These are phyloP conservation scores for Idaea biselata DNA, from an alignment of 2,888 invertebrate genomes.

Conservation along the genomic window DNA sequence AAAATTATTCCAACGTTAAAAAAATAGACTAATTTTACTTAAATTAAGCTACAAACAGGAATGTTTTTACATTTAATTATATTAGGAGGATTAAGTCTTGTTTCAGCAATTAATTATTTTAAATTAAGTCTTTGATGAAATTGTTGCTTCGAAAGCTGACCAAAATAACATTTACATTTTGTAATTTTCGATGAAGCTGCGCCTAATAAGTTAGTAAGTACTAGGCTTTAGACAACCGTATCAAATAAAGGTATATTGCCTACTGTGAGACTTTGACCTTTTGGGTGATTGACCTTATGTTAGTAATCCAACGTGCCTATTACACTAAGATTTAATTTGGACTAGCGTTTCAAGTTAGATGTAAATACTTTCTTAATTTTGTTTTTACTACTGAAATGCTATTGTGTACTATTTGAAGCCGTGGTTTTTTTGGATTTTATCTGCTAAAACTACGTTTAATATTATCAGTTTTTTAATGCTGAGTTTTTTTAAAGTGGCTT, in stretches of 20 bases:
- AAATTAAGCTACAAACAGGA: not conserved
- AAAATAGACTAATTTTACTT: not conserved
- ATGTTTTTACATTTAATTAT: not conserved
- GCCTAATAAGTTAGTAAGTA: not conserved
- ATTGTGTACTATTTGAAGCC: too few relatives aligned
- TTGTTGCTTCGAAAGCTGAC: not conserved
- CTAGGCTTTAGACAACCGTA: not conserved
- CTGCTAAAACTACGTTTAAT: too few relatives aligned
- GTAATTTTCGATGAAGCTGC: not conserved
- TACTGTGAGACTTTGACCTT: not conserved
- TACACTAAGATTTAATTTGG: too few relatives aligned
- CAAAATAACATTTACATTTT: not conserved
- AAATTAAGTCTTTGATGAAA: not conserved
- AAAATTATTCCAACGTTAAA: not conserved
- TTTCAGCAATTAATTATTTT: not conserved
- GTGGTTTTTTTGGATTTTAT: too few relatives aligned
- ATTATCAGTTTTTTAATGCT: too few relatives aligned
- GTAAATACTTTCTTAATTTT: too few relatives aligned
- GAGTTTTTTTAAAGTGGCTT: too few relatives aligned
- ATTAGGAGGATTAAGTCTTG: not conserved
- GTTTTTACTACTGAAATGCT: too few relatives aligned
- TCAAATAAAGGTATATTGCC: not conserved
- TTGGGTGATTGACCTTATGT: not conserved
- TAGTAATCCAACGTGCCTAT: too few relatives aligned
- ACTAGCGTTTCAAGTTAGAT: too few relatives aligned